A percentile compares a stretch with the other conserved stretches of the same genome.
Evolutionary conservation across 2,888 invertebrate species (phyloP).

Genomic region (Chloroclysta siterata): DNA sequence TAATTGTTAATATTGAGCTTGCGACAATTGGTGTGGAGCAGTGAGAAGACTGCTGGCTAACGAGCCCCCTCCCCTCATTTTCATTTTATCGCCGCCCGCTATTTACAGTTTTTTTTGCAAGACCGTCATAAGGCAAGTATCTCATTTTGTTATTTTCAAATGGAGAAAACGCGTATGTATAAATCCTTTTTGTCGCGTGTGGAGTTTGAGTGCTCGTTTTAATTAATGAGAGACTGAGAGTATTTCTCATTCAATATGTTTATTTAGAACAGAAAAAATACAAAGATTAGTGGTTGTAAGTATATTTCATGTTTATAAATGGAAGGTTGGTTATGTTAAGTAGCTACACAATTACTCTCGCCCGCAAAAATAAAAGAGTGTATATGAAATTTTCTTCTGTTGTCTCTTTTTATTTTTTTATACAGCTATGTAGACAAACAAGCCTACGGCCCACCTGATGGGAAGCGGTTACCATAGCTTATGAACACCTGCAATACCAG

Average conservation of each 20-base stretch:
- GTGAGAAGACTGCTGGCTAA: constrained; percentile 71
- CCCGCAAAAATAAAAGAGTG: no score
- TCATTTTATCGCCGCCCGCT: constrained; percentile 73
- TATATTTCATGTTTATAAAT: no score
- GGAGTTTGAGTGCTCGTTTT: constrained; percentile 7
- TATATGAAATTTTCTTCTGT: no score
- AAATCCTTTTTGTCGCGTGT: constrained; percentile 10
- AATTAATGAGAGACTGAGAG: background rate
- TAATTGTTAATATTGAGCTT: constrained; percentile 65
- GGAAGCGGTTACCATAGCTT: no score
- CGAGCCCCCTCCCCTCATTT: constrained; percentile 75
- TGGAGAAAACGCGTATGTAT: constrained; percentile 45
- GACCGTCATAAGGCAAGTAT: constrained; percentile 59
- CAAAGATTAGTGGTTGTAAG: no score
- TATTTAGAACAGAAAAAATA: background rate
- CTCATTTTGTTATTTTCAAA: constrained; percentile 64
- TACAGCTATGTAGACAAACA: no score
- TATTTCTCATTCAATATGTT: background rate
- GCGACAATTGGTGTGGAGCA: constrained; percentile 72
- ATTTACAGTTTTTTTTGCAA: constrained; percentile 68
- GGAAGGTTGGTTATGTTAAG: no score
- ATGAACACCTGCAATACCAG: no score
- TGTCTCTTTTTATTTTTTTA: no score
- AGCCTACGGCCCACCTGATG: no score
- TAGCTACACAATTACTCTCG: no score